phyloP scores from a whole-genome alignment of 2,113 vertebrate genomes.

The Hypanus sabinus region DNA sequence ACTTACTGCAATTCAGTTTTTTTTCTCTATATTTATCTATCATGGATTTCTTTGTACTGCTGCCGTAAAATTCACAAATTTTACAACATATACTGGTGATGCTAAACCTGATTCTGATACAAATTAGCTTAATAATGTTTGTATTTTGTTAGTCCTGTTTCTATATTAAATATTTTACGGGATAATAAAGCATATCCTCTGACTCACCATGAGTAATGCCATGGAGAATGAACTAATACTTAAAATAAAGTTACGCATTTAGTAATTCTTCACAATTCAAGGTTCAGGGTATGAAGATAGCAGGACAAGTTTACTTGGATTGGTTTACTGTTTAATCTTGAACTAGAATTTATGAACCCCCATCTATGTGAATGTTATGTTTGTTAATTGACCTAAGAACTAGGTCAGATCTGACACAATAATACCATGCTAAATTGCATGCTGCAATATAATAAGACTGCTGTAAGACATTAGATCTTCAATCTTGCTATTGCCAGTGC shows the following conservation, averaged over 20 bases:
- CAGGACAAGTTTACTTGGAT: neutral
- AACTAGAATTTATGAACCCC: neutral
- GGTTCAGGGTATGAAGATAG: neutral
- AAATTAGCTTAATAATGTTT: neutral
- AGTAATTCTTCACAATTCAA: neutral
- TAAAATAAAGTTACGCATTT: neutral
- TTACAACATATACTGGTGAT: too few relatives aligned
- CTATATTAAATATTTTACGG: neutral
- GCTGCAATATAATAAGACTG: neutral
- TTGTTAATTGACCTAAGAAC: neutral
- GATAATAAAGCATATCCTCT: neutral
- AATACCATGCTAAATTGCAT: neutral
- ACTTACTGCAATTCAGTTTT: too few relatives aligned
- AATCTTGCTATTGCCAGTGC: neutral
- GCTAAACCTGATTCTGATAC: neutral
- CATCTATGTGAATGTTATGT: neutral
- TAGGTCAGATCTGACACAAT: neutral
- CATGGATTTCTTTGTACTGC: too few relatives aligned
- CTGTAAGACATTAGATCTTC: neutral
- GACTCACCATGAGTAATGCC: neutral
- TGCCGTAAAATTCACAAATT: too few relatives aligned
- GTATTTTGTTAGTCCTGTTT: neutral
- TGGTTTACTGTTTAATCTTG: neutral
- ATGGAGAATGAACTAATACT: neutral
- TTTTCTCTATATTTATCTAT: too few relatives aligned